phyloP scores from a whole-genome alignment of 53 echinoderm and acorn worm species.

The Antedon mediterranea region DNA sequence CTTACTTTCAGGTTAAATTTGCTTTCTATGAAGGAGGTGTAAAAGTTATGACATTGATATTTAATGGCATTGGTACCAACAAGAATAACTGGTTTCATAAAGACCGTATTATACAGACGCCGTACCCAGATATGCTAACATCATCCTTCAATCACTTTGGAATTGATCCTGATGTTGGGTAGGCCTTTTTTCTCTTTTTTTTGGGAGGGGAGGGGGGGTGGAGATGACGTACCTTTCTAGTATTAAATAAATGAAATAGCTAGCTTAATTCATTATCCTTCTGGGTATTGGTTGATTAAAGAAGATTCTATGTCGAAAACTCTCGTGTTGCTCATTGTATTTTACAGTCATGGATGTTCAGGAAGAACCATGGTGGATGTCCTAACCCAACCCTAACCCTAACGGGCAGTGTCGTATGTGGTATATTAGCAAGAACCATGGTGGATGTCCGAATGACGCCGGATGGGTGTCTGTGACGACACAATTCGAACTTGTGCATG shows the following conservation, averaged over 20 bases:
- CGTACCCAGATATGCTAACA: neutral
- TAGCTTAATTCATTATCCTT: too few relatives aligned
- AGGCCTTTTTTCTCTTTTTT: too few relatives aligned
- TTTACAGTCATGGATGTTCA: too few relatives aligned
- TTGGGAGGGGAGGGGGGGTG: too few relatives aligned
- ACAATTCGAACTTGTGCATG: neutral
- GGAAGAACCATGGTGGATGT: neutral
- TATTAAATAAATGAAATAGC: too few relatives aligned
- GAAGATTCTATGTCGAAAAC: too few relatives aligned
- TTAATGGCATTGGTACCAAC: neutral
- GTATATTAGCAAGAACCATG: neutral
- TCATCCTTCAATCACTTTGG: neutral
- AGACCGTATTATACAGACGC: neutral
- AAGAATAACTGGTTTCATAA: neutral
- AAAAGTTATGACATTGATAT: neutral
- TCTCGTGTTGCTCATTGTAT: too few relatives aligned
- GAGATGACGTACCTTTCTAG: too few relatives aligned
- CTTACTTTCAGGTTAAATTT: neutral
- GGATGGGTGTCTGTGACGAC: neutral
- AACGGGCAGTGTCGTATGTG: neutral
- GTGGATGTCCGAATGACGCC: neutral
- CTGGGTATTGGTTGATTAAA: too few relatives aligned
- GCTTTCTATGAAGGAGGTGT: neutral
- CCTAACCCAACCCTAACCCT: too few relatives aligned
- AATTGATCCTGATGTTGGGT: neutral